Evolutionary conservation across 1,140 invertebrate species (phyloP), one percentile per base, ranked within the genome.

Genomic region (Drosophila nigrodunni): DNA sequence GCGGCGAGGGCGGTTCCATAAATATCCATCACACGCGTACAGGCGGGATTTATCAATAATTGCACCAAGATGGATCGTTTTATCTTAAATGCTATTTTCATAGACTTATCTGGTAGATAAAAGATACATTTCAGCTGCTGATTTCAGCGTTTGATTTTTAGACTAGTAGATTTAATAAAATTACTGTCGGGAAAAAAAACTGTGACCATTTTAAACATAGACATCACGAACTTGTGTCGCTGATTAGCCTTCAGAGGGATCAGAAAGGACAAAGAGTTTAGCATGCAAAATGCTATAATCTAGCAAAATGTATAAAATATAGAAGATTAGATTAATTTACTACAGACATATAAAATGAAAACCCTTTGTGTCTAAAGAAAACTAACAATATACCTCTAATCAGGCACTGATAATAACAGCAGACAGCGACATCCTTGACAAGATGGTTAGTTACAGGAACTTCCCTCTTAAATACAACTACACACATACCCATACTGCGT

Each of bases 401-500:
- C n/a, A 43, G n/a, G n/a, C 1, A 43, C 6, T 34, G 13, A 10
- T 49, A 61, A 61, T 47, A 61, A 61, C 44, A 61, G 58, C 10
- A 3, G 8, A 47, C 13, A 10, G 9, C 25, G 0, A 2, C 25
- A 13, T 43, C 41, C 41, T 35, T 13, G 30, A n/a, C 52, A 34
- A 54, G 30, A 35, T 18, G 49, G 7, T 50, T 35, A 46, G 37
- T 54, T 39, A 34, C 37, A 69, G 13, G n/a, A 69, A 55, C 71
- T 34, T 49, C 65, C 57, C 65, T 74, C 71, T 68, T 39, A 35
- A 15, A 52, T n/a, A 60, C 13, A 49, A 7, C 41, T 50, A 49
- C 35, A 52, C 35, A 46, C 43, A 49, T 25, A 6, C 35, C 11
- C 18, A 39, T 10, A 49, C 4, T 2, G 11, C 6, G 46, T 18